Evolutionary conservation across 2,888 invertebrate species (phyloP), one percentile per base, ranked within the genome.

Genomic region (Plagodis pulveraria): DNA sequence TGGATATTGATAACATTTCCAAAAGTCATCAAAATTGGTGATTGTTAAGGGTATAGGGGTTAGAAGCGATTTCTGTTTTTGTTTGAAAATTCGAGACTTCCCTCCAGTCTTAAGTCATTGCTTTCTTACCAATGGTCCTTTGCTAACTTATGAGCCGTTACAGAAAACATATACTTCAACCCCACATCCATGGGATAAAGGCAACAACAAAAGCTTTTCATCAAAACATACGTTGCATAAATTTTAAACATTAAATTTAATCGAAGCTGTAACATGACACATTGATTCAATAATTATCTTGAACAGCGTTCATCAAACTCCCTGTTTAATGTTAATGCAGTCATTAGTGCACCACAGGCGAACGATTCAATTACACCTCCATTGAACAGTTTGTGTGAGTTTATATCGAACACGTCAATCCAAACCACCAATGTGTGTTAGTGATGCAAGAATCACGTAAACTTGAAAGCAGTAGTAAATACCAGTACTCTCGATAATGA

Each of bases 261-360:
- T 47, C 10, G 7, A 41, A 50, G 34, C 35, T 11, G 43, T 43
- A 12, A 36, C 51, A 51, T 36, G n/a, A n/a, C n/a, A 9, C 9
- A 49, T 49, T 36, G 43, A 51, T 35, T 42, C 7, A 35, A 43
- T 44, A 22, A 51, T 51, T 51, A 51, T 51, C 51, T 51, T 35
- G n/a, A 51, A 43, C 43, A 35, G n/a, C 12, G 10, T 33, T 35
- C 34, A 43, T 50, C 42, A 35, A 50, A 8, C 43, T 36, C 7
- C 6, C n/a, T 47, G 47, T 35, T 47, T 10, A 49, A 43, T 44
- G 35, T 44, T 50, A 11, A 32, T 43, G 41, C 34, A 42, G 22
- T 51, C 42, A 51, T 42, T 51, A 51, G 35, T 40, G 43, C 51
- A 50, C 42, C 50, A 22, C 43, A 12, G 44, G 12, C 36, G n/a